Percentiles rank a stretch among this genome's conserved stretches.
phyloP scores from a whole-genome alignment of 2,888 invertebrate genomes.

The Formica aserva region DNA sequence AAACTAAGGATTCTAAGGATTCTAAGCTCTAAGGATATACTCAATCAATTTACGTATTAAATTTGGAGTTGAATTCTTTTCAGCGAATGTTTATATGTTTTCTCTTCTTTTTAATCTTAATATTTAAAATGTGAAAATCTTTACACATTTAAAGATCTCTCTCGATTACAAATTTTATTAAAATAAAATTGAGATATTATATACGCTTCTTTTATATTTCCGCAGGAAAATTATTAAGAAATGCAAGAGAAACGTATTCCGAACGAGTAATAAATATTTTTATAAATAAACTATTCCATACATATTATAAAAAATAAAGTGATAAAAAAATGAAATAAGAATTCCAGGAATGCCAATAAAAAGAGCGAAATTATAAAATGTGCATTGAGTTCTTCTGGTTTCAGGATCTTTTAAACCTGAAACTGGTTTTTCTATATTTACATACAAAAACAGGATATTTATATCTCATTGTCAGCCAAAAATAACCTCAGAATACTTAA shows the following conservation, averaged over 20 bases:
- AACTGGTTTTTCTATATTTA: conserved; percentile 35
- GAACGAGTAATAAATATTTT: neutral
- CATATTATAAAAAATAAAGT: neutral
- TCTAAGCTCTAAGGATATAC: neutral
- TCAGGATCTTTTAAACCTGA: conserved; percentile 6
- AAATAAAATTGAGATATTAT: neutral
- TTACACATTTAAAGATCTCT: neutral
- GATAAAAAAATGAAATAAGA: neutral
- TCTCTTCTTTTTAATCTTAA: neutral
- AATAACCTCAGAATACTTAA: conserved; percentile 12
- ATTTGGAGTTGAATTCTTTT: neutral
- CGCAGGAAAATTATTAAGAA: neutral
- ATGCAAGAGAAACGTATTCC: neutral
- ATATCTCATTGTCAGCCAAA: neutral
- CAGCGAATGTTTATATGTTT: neutral
- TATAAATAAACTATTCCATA: neutral
- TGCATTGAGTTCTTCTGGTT: neutral
- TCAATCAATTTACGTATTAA: neutral
- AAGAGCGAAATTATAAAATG: neutral
- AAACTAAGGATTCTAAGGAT: neutral
- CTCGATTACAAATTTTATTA: neutral
- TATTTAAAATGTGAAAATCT: neutral
- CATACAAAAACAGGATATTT: neutral
- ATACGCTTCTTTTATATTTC: neutral
- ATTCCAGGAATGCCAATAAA: conserved; percentile 10